Conservation (phyloP, 2,888 invertebrate species). For the Abscondita cerata region DNA sequence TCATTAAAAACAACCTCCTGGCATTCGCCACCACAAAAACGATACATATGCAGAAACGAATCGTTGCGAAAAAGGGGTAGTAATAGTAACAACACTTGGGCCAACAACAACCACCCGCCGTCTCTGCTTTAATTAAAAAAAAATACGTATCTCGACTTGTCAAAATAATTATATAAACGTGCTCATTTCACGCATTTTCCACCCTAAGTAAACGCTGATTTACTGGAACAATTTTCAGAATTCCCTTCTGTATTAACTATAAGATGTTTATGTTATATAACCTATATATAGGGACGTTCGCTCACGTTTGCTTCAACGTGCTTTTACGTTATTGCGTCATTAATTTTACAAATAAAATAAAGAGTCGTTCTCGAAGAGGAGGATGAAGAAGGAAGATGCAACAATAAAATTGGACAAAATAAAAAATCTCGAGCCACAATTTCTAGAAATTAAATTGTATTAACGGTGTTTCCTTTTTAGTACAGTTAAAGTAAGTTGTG, state of each 20-base stretch:
- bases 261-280: slow-evolving; percentile 9
- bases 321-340: slow-evolving; percentile 31
- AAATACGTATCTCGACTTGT: background rate
- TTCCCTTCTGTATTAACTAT: slow-evolving; percentile 3
- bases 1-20: slow-evolving; percentile 22
- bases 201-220: slow-evolving; percentile 1
- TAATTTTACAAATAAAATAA: slow-evolving; percentile 25
- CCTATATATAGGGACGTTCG: slow-evolving; percentile 2
- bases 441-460: slow-evolving; percentile 30
- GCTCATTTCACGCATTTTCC: slow-evolving; percentile 5
- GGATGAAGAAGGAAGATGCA: slow-evolving; percentile 19
- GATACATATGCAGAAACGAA: no score
- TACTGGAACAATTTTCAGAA: slow-evolving; percentile 3
- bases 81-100: background rate
- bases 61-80: slow-evolving; percentile 9
- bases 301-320: slow-evolving; percentile 25
- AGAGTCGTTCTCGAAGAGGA: slow-evolving; percentile 17
- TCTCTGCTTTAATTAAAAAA: slow-evolving; percentile 4
- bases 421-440: slow-evolving; percentile 22
- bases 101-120: background rate
- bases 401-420: slow-evolving; percentile 13
- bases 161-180: slow-evolving; percentile 6
- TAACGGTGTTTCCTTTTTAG: slow-evolving; percentile 25
- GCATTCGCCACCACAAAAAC: background rate
- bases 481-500: slow-evolving; percentile 2